Base-by-base conservation (phyloP, 23 tunicate species). In the Halocynthia aurantium region DNA sequence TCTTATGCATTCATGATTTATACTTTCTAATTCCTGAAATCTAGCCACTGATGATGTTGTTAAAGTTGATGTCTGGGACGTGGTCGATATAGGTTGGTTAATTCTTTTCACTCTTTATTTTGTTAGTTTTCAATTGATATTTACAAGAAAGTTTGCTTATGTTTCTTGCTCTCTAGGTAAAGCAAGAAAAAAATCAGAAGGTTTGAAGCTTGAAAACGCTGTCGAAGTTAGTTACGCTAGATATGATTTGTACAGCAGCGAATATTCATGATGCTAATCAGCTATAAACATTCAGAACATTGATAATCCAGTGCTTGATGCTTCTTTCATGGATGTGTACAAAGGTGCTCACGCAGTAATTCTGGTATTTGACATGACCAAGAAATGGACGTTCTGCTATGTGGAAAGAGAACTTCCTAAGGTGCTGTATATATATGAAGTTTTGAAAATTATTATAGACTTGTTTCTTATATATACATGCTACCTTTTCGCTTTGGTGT, bases 41-140 rank as follows among this genome's bases (percentile, higher is more conserved):
- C 17, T 58, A 88, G 97, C 97, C 31, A 91, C 97, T 63, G 97
- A 91, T 77, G 97, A 91, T 53, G 77, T 91, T 71, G 97, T 91
- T 10, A 91, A 91, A 73, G 97, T 91, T n/a, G 97, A 91, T 85
- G 97, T 91, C 5, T 91, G 97, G 97, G 97, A 91, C 81, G 91
- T 91, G 52, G 97, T 91, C 9, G 97, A 91, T 70, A 65, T 84
- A 84, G 96, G 96, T 67, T 75, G 61, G 64, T 17, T 51, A 12
- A 65, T 31, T 31, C 13, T 60, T 57, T 68, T 68, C 20, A 68
- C 31, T 68, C 12, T 5, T 68, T 60, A 31, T 31, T 31, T 31
- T 15, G 4, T n/a, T 11, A 17, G n/a, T n/a, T n/a, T n/a, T n/a
- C n/a, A n/a, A n/a, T n/a, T 67, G 22, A 72, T 15, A 50, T 72